phyloP scores from a whole-genome alignment of 2,797 vertebrate genomes.

The Acestrorhynchus altus region DNA sequence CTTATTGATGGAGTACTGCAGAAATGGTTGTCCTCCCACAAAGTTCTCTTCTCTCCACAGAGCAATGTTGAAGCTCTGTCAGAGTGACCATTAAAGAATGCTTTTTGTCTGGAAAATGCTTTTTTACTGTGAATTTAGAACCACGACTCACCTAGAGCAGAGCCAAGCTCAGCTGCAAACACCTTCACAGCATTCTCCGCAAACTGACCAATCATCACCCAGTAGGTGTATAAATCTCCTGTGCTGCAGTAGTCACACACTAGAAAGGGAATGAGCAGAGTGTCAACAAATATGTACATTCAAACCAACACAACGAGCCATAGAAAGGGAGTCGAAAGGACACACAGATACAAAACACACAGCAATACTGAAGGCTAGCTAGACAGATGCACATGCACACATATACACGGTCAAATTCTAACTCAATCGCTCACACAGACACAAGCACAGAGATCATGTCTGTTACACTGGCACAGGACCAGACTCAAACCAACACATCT shows the following conservation, averaged over 20 bases:
- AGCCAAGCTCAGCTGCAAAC: slow-evolving; percentile 86
- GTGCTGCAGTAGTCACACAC: slow-evolving; percentile 87
- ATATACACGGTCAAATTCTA: not conserved
- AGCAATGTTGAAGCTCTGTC: no score
- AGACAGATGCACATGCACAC: not conserved
- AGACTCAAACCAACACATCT: slow-evolving; percentile 34
- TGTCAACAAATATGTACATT: not conserved
- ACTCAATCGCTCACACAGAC: not conserved
- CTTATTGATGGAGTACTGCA: no score
- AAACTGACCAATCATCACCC: slow-evolving; percentile 78
- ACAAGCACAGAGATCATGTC: slow-evolving; percentile 13
- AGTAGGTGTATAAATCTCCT: slow-evolving; percentile 85
- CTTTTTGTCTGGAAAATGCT: no score
- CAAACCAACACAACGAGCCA: not conserved
- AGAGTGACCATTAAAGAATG: no score
- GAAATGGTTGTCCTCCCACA: no score
- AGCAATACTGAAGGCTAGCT: not conserved
- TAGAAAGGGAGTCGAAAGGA: not conserved
- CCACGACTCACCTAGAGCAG: slow-evolving; percentile 82
- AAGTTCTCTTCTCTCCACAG: no score
- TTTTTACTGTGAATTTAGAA: not conserved
- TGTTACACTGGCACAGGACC: slow-evolving; percentile 29
- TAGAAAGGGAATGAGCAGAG: slow-evolving; percentile 59
- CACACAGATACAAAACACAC: not conserved
- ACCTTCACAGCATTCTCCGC: slow-evolving; percentile 81